Base-by-base conservation (phyloP, 2,888 invertebrate species). In the Hirtodrosophila trivittata region DNA sequence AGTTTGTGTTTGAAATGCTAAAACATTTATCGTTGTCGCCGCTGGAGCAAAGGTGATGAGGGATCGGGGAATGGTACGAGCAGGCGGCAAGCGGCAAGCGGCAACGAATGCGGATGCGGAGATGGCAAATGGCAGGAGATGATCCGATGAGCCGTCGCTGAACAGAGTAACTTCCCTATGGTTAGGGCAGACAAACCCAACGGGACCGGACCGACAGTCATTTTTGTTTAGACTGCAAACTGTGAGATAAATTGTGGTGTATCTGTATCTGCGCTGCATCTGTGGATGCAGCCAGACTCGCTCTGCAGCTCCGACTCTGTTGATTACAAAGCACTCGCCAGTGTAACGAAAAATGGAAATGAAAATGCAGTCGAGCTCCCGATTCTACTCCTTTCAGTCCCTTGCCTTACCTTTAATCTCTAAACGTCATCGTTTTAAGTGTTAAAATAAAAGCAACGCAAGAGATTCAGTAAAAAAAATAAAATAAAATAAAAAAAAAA, bases 181-280 rank as follows among this genome's bases (percentile, higher is more conserved):
- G 66, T 64, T 58, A 69, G 58, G 64, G 64, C 62, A 52, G 46
- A 51, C 60, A 39, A 16, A 37, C 16, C 55, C 39, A 59, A 66
- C 43, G 45, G 41, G 41, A 28, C 28, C 39, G 30, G 46, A 49
- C 57, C 39, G 49, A 51, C 81, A 80, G 82, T 77, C 85, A 84
- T 77, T 77, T 82, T 86, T 86, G 87, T 86, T 86, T 87, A 83
- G 87, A 82, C 82, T 86, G 86, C 82, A 87, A 87, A 82, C 82
- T 82, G 82, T 80, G 80, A 81, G 80, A 81, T 81, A 81, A 82
- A 82, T 82, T 77, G 87, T 73, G 76, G 69, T 62, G 72, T 86
- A 81, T 80, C 77, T 77, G 76, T 86, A 82, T 82, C 70, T 78
- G 78, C 66, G 59, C 37, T 70, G 82, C 52, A 80, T 78, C 76